A percentile compares a stretch with the other conserved stretches of the same genome.
Evolutionary conservation across 2,888 invertebrate genomes (phyloP).

Genomic region (Cactoblastis cactorum): DNA sequence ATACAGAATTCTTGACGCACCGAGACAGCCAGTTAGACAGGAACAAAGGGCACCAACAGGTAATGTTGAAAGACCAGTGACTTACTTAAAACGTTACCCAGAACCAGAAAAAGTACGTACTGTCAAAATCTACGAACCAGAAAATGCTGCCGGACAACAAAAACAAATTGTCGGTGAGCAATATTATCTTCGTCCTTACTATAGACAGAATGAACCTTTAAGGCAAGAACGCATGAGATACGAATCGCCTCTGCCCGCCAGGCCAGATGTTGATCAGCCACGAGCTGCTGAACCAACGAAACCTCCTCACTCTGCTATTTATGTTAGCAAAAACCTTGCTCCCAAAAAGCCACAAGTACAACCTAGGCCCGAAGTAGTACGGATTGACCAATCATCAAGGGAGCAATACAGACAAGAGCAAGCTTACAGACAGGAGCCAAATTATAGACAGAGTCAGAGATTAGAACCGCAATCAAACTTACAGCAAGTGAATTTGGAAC

Average conservation of each 20-base stretch:
- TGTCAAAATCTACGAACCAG: slow-evolving; percentile 60
- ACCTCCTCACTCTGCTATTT: slow-evolving; percentile 65
- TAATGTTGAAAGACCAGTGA: slow-evolving; percentile 56
- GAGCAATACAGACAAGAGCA: slow-evolving; percentile 26
- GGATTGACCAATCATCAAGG: slow-evolving; percentile 17
- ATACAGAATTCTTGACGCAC: slow-evolving; percentile 58
- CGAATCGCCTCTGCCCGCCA: slow-evolving; percentile 37
- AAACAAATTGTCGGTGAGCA: slow-evolving; percentile 54
- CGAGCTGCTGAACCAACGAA: slow-evolving; percentile 49
- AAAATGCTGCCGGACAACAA: slow-evolving; percentile 43
- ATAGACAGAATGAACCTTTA: slow-evolving; percentile 51
- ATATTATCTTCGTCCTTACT: slow-evolving; percentile 59
- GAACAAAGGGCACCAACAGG: slow-evolving; percentile 53
- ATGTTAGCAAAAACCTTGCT: slow-evolving; percentile 60
- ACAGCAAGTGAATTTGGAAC: slow-evolving; percentile 28
- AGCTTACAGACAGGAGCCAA: slow-evolving; percentile 15
- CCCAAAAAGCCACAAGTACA: slow-evolving; percentile 56
- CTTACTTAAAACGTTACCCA: slow-evolving; percentile 64
- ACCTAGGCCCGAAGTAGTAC: slow-evolving; percentile 27
- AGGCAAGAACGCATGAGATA: slow-evolving; percentile 42
- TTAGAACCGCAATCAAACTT: slow-evolving; percentile 28
- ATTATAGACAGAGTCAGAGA: slow-evolving; percentile 25
- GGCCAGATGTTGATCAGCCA: slow-evolving; percentile 43
- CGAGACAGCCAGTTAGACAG: slow-evolving; percentile 51
- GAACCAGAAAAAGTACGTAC: slow-evolving; percentile 61